Evolutionary conservation across 2,888 invertebrate genomes (phyloP).

Genomic region (Horisme vitalbata): DNA sequence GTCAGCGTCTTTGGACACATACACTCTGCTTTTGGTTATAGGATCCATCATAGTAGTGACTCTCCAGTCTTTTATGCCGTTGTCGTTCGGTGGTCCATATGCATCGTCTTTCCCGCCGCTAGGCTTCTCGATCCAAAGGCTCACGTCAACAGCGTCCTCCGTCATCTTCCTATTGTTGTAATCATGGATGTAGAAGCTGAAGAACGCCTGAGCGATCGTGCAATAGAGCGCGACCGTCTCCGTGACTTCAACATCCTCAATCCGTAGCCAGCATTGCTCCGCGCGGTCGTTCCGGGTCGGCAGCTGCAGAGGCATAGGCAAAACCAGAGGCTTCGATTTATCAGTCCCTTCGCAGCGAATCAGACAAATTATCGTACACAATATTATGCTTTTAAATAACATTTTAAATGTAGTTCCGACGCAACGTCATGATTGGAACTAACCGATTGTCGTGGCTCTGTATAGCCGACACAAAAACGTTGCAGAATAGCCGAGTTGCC

Average conservation of each 20-base stretch:
- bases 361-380: constrained; percentile 37
- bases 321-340: constrained; percentile 49
- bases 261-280: constrained; percentile 70
- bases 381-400: constrained; percentile 54
- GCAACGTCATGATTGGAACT: constrained; percentile 72
- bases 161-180: constrained; percentile 68
- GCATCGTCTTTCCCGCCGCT: constrained; percentile 42
- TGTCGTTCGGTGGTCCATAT: constrained; percentile 39
- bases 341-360: constrained; percentile 30
- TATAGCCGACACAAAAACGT: constrained; percentile 57
- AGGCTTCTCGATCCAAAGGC: constrained; percentile 64
- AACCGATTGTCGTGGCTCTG: constrained; percentile 56
- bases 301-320: constrained; percentile 67
- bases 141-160: constrained; percentile 67
- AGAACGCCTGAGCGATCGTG: constrained; percentile 59
- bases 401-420: constrained; percentile 70
- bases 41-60: constrained; percentile 64
- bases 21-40: constrained; percentile 58
- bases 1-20: constrained; percentile 61
- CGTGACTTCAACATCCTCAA: constrained; percentile 67
- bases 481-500: constrained; percentile 57
- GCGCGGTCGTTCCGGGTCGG: constrained; percentile 70
- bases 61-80: constrained; percentile 61
- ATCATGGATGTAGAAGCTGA: constrained; percentile 60
- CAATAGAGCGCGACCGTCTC: constrained; percentile 65